Conservation (phyloP, 1,140 invertebrate species). For the Drosophila erecta region DNA sequence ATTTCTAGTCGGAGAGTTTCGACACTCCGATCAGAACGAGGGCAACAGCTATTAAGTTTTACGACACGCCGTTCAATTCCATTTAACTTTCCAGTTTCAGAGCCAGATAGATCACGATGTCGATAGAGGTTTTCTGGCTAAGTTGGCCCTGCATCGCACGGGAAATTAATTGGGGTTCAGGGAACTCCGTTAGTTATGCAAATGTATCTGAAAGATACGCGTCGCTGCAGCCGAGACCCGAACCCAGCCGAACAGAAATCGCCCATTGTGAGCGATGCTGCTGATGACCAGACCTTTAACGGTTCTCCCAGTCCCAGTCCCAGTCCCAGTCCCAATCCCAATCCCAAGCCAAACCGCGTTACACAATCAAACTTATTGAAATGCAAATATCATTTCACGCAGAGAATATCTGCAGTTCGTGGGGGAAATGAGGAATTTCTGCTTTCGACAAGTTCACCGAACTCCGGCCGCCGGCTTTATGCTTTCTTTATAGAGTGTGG, state of each 20-base stretch:
- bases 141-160: slow-evolving; percentile 31
- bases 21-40: slow-evolving; percentile 29
- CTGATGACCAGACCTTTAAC: slow-evolving; percentile 58
- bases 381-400: slow-evolving; percentile 64
- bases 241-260: slow-evolving; percentile 28
- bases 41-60: slow-evolving; percentile 35
- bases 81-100: slow-evolving; percentile 31
- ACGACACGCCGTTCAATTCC: slow-evolving; percentile 25
- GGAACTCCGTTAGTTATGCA: slow-evolving; percentile 70
- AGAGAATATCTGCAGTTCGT: slow-evolving; percentile 18
- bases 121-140: slow-evolving; percentile 15
- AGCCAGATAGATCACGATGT: not conserved
- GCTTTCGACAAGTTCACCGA: slow-evolving; percentile 57
- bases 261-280: slow-evolving; percentile 38
- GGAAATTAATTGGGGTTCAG: slow-evolving; percentile 61
- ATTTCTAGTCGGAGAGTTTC: slow-evolving; percentile 14
- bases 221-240: slow-evolving; percentile 49
- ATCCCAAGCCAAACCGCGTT: slow-evolving; percentile 15
- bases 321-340: slow-evolving; percentile 3
- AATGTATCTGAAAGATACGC: slow-evolving; percentile 77
- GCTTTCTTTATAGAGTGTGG: slow-evolving; percentile 8
- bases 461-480: slow-evolving; percentile 24
- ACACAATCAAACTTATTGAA: slow-evolving; percentile 75
- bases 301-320: slow-evolving; percentile 30
- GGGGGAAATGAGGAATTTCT: slow-evolving; percentile 37